Base-by-base conservation (phyloP, 1,140 invertebrate genomes). In the Camponotus pennsylvanicus region DNA sequence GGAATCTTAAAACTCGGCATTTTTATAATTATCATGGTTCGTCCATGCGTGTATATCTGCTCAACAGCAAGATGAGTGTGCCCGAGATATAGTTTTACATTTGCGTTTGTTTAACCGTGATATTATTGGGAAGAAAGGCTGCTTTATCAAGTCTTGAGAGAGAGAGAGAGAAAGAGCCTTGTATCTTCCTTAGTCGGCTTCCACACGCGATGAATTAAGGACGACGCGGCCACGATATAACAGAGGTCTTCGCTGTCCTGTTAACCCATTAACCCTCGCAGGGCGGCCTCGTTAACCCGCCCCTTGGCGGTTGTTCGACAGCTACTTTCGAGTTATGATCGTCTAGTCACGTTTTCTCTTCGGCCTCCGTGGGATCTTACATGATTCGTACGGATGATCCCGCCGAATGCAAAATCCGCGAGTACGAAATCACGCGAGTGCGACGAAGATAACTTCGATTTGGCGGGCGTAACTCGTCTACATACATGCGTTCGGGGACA, bases 241-340 rank as follows among this genome's bases (percentile, higher is more conserved):
- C 66, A 84, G 76, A 52, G 79, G 77, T 66, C 69, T 83, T 49
- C 80, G 63, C 85, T 90, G 91, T 89, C 91, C 91, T 90, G 91
- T 92, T 92, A 92, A 92, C 89, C 91, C 91, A 92, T 92, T 92
- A 92, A 92, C 89, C 89, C 84, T 70, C 75, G 73, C 77, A 86
- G 73, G 71, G 66, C 82, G 80, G 61, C 80, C 91, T 91, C 91
- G 89, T 91, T 92, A 89, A 88, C 86, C 86, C 88, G 88, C 84
- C 84, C 66, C 63, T 70, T 52, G 49, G 66, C 67, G 45, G 83
- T 89, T 79, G 69, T 91, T 61, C 83, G 67, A 64, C 80, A 59
- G 77, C 79, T 82, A 90, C 90, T 90, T 89, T 90, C 76, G 70
- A 90, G 87, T 88, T 91, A 90, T 87, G 85, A 91, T 91, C 89